These are phyloP conservation scores for Chloroclystis v-ata DNA, from an alignment of 2,888 invertebrate genomes.

Conservation along the genomic window DNA sequence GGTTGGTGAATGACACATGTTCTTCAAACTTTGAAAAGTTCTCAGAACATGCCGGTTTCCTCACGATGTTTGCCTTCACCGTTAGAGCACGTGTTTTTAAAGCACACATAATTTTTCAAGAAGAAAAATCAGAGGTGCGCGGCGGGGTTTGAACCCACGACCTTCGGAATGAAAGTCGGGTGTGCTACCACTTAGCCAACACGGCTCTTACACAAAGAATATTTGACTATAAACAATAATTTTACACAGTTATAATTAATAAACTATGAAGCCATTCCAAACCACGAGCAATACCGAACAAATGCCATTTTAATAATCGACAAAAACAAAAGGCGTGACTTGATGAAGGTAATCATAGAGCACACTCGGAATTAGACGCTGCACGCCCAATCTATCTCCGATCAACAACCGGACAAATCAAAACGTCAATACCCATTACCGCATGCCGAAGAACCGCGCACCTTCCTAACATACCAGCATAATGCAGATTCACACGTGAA, in stretches of 20 bases:
- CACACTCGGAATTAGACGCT: slow-evolving; percentile 63
- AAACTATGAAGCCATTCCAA: slow-evolving; percentile 1
- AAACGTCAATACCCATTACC: slow-evolving; percentile 53
- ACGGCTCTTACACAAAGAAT: background rate
- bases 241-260: background rate
- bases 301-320: slow-evolving; percentile 28
- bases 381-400: slow-evolving; percentile 64
- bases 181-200: no score
- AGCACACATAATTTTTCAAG: no score
- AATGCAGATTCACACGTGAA: slow-evolving; percentile 76
- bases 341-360: slow-evolving; percentile 60
- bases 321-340: slow-evolving; percentile 59
- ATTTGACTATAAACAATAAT: background rate
- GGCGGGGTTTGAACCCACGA: no score
- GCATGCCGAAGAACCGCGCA: slow-evolving; percentile 50
- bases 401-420: slow-evolving; percentile 58
- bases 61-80: no score
- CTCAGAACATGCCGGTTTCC: no score
- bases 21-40: no score
- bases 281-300: slow-evolving; percentile 7
- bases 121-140: no score
- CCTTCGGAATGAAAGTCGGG: no score
- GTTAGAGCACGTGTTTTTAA: no score
- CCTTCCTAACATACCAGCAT: slow-evolving; percentile 65
- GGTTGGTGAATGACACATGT: no score